phyloP scores from a whole-genome alignment of 1,140 invertebrate genomes.

The Psilanteris sp. region DNA sequence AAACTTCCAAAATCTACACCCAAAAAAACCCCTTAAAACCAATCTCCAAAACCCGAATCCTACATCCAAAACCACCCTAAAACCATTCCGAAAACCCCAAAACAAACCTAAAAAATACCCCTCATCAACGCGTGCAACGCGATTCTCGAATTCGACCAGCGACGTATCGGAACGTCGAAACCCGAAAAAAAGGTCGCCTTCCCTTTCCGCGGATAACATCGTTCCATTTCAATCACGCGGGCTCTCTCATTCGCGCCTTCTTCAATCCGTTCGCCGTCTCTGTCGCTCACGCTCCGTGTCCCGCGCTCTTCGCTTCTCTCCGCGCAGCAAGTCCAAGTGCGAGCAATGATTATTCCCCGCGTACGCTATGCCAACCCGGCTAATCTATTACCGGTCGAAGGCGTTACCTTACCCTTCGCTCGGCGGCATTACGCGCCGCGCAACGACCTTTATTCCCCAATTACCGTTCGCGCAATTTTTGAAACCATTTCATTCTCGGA shows the following conservation, averaged over 20 bases:
- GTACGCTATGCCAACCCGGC: constrained; percentile 65
- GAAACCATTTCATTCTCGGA: constrained; percentile 48
- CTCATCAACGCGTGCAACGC: too few species aligned
- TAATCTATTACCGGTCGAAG: constrained; percentile 72
- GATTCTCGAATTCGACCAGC: constrained; percentile 29
- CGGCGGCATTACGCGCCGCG: constrained; percentile 60
- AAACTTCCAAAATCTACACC: too few species aligned
- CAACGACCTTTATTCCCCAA: constrained; percentile 68
- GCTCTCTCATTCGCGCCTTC: constrained; percentile 24
- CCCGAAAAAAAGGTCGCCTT: constrained; percentile 32
- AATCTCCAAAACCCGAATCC: too few species aligned
- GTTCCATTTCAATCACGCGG: constrained; percentile 53
- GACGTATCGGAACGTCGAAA: constrained; percentile 23
- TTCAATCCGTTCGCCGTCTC: constrained; percentile 20
- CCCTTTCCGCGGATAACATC: constrained; percentile 38
- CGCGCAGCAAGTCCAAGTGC: constrained; percentile 73
- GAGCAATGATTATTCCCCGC: constrained; percentile 67
- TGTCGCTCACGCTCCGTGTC: constrained; percentile 28
- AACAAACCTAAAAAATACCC: too few species aligned
- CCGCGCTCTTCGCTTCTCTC: constrained; percentile 38
- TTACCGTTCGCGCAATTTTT: constrained; percentile 59
- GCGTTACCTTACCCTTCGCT: constrained; percentile 70
- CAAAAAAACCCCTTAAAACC: too few species aligned
- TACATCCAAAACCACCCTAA: too few species aligned
- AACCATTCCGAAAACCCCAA: too few species aligned